Evolutionary conservation across 2,797 vertebrate species (phyloP), one percentile per base, ranked within the genome.

Genomic region (Strix occidentalis): DNA sequence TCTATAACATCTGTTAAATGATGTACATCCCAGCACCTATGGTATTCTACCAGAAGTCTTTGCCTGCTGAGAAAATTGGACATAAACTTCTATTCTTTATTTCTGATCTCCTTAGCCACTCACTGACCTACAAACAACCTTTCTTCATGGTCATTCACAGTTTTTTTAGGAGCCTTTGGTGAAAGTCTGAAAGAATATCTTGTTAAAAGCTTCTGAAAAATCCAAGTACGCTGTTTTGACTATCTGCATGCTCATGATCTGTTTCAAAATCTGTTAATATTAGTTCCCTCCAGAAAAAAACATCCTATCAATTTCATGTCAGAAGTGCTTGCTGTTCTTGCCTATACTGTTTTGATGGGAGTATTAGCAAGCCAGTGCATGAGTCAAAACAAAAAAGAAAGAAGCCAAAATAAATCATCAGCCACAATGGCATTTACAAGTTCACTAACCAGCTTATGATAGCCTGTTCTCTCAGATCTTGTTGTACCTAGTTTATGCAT

Each of bases 21-120:
- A 3, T 8, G 13, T 43, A 6, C 3, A 1, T 51, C 35, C 11
- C 33, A 71, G 13, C 1, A 1, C 5, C 39, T 63, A 19, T 13
- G 5, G 2, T n/a, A 37, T 35, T 25, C 28, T 80, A 81, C 10
- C 28, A 57, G 37, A 75, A 92, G 6, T 0, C 12, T 84, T 88
- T 4, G 0, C 3, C 16, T 71, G 8, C 7, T 56, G 16, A 69
- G 46, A 87, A 89, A 87, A 66, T 51, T 78, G 2, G 13, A 11
- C 26, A 60, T 48, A 57, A 78, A 81, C 1, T 41, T 70, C 19
- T 76, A 9, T 50, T 72, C 13, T 71, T 75, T 71, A 53, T 57
- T 90, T 90, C 23, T 68, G 19, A 29, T 60, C 16, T 28, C 87
- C 94, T 83, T 70, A 79, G 9, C 11, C 24, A 48, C 16, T 83